Evolutionary conservation across 2,113 vertebrate genomes (phyloP).

Genomic region (Tretioscincus oriximinensis): DNA sequence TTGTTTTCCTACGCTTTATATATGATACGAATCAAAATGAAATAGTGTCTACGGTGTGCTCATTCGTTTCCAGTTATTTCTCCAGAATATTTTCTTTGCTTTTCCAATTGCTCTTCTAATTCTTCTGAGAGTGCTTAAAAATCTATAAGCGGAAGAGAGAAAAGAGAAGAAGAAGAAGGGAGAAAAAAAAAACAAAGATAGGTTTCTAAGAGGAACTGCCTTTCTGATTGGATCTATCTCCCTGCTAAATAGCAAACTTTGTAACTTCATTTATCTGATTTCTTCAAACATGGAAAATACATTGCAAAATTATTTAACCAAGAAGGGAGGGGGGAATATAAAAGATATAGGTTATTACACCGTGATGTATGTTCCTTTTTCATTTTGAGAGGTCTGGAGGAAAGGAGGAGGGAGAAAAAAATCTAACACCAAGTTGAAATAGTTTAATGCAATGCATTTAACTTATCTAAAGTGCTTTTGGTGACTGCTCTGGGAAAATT

Average conservation of each 20-base stretch:
- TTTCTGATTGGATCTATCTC: constrained; percentile 49
- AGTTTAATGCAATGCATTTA: constrained; percentile 76
- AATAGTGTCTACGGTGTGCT: constrained; percentile 26
- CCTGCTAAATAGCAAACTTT: constrained; percentile 57
- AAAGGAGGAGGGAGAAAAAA: constrained; percentile 56
- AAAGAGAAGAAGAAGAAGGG: too few species aligned
- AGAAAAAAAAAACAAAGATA: constrained; percentile 30
- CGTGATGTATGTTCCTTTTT: constrained; percentile 68
- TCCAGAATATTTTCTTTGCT: constrained; percentile 38
- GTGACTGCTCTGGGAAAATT: constrained; percentile 82
- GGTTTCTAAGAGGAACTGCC: neutral
- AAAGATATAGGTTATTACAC: constrained; percentile 63
- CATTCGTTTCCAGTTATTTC: constrained; percentile 16
- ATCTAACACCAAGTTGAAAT: constrained; percentile 54
- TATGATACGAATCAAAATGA: constrained; percentile 24
- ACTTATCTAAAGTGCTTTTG: constrained; percentile 79
- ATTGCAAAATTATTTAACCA: constrained; percentile 57
- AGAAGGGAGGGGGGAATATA: neutral
- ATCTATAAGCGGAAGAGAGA: constrained; percentile 32
- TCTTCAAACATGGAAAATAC: constrained; percentile 60
- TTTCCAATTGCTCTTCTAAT: constrained; percentile 52
- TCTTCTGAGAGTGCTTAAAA: constrained; percentile 41
- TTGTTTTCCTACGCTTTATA: constrained; percentile 10
- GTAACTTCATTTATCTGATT: constrained; percentile 73
- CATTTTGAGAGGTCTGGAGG: constrained; percentile 61